phyloP scores from a whole-genome alignment of 1,140 invertebrate genomes.

The Drosophila subobscura region DNA sequence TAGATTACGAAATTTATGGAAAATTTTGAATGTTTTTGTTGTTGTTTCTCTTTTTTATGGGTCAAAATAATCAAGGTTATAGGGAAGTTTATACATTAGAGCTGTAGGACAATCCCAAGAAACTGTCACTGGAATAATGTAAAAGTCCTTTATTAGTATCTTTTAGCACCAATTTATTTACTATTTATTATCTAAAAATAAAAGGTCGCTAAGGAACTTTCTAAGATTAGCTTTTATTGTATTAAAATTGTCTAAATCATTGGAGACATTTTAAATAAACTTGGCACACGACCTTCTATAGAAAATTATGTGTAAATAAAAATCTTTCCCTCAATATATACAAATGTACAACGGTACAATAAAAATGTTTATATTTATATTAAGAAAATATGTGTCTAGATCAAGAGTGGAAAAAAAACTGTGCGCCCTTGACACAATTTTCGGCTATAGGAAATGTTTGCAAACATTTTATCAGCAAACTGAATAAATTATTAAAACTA shows the following conservation, averaged over 20 bases:
- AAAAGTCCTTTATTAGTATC: too few relatives aligned
- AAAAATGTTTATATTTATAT: slow-evolving; percentile 5
- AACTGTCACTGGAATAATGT: too few relatives aligned
- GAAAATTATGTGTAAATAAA: slow-evolving; percentile 37
- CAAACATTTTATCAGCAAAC: background rate
- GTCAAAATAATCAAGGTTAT: slow-evolving; percentile 44
- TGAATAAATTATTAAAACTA: background rate
- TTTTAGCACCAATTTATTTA: too few relatives aligned
- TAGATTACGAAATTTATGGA: slow-evolving; percentile 67
- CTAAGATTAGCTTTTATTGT: slow-evolving; percentile 1
- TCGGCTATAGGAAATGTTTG: background rate
- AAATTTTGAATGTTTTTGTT: slow-evolving; percentile 47
- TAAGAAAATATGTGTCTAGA: slow-evolving; percentile 32
- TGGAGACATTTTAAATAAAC: slow-evolving; percentile 31
- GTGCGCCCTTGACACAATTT: slow-evolving; percentile 65
- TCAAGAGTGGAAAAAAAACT: slow-evolving; percentile 29
- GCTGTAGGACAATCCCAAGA: too few relatives aligned
- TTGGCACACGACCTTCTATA: slow-evolving; percentile 64
- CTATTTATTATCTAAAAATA: background rate
- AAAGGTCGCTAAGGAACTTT: background rate
- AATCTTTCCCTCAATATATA: slow-evolving; percentile 26
- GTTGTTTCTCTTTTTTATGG: slow-evolving; percentile 25
- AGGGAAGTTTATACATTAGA: background rate
- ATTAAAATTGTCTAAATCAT: background rate
- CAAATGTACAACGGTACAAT: slow-evolving; percentile 6